Base-by-base conservation (phyloP, 2,797 vertebrate species). In the Epinephelus awoara region DNA sequence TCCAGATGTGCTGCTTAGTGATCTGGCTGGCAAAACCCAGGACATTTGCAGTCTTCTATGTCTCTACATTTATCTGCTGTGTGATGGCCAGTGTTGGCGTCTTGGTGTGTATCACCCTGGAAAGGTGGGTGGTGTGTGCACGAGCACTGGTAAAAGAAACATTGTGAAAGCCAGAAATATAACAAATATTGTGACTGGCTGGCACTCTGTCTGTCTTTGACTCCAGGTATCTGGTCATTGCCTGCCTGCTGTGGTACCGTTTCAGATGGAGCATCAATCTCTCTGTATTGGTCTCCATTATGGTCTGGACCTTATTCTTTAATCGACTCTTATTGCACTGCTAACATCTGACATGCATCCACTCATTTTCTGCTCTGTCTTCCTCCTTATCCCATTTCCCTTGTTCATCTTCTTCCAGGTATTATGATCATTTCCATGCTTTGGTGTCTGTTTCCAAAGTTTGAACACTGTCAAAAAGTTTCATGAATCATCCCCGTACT, bases 211-310 rank as follows among this genome's bases (percentile, higher is more conserved):
- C 1, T 11, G 6, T 72, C 13, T 66, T 70, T 8, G 21, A 5
- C 57, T 67, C 2, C 1, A 83, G 84, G 58, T 86, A 86, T 68
- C 47, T 86, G 67, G 8, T 77, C 2, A 7, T 80, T 2, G 25
- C 61, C 25, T 27, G 6, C 7, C 77, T 80, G 0, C 4, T 77
- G 62, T 86, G 75, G 81, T 78, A 78, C 63, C 59, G 9, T 66
- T 0, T 56, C 0, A 72, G 4, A 17, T 11, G 44, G 57, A 61
- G 1, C 0, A 44, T 69, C 13, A 81, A 69, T 55, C 0, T 4
- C 5, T 25, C 49, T n/a, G 8, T 72, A 2, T 0, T 40, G 17
- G 40, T 2, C 3, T 77, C 27, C 15, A 25, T 57, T 0, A 0
- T 5, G 19, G 44, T 72, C 21, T 84, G 80, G 80, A 4, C 3